Evolutionary conservation across 2,113 vertebrate genomes (phyloP), one percentile per base, ranked within the genome.

Genomic region (Aix galericulata): DNA sequence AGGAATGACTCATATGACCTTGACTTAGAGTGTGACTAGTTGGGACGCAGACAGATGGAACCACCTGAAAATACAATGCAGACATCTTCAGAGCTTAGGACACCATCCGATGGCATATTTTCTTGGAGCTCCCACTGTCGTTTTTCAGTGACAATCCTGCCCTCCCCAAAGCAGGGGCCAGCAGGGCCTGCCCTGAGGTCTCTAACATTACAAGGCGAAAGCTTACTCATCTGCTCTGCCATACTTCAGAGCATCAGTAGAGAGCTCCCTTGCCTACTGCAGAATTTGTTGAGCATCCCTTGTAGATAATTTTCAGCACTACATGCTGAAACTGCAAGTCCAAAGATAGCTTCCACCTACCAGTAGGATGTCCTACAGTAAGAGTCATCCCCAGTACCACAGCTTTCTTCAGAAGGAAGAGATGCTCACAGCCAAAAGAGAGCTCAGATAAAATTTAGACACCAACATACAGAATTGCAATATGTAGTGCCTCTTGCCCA

Each of bases 1-100:
- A 4, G 3, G 40, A 40, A 67, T 55, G 6, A 74, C 32, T 79
- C 0, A 0, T 72, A 15, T 56, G 8, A 34, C 18, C 18, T 88
- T 67, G 62, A 92, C 18, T 48, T 84, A n/a, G 6, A 87, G 56
- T n/a, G 56, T n/a, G 25, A 75, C 60, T 71, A 44, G 31, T 11
- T 77, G 80, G 91, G 77, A 82, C 32, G 26, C 26, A 93, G 56
- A 78, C 11, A 82, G 46, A 56, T 68, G 75, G 62, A 72, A 40
- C 16, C 80, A 82, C 6, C 38, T 89, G 48, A 87, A 82, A 85
- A 63, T 42, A 79, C 75, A 34, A 64, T 12, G 21, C 22, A 60
- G 66, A 36, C 6, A 21, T 5, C 59, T 73, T 85, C 38, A 40
- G 23, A 12, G 8, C 34, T 76, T 69, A 53, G 32, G 18, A 82